These are phyloP conservation scores for Pseudochirops cupreus DNA, from an alignment of 2,797 vertebrate genomes.

Conservation along the genomic window DNA sequence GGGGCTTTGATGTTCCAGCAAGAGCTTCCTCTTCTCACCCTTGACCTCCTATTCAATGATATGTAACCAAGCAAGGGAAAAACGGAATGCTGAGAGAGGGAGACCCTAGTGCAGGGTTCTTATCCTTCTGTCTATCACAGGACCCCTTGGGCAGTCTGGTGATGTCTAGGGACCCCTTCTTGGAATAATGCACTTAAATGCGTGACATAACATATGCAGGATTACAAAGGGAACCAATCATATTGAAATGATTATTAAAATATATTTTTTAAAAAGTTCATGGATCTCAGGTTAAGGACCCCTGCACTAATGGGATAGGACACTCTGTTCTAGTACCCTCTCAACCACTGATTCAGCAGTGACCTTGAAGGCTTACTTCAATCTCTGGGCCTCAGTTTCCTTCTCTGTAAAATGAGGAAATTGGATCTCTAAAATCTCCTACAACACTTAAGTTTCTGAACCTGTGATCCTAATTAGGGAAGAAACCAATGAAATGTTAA, in stretches of 20 bases:
- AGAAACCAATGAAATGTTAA: background rate
- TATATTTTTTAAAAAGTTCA: background rate
- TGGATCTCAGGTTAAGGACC: background rate
- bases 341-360: background rate
- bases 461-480: background rate
- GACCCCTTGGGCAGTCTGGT: background rate
- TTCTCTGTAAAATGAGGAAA: background rate
- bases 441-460: background rate
- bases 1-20: constrained; percentile 55
- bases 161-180: background rate
- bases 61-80: constrained; percentile 56
- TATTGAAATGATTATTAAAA: background rate
- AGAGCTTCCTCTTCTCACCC: background rate
- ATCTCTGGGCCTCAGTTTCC: background rate
- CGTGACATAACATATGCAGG: background rate
- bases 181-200: background rate
- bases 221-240: background rate
- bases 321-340: background rate
- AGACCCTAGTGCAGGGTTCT: background rate
- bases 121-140: background rate
- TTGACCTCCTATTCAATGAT: background rate
- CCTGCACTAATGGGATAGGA: background rate
- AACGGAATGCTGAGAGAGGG: constrained; percentile 38
- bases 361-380: background rate
- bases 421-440: background rate